Percentiles rank a stretch among this genome's conserved stretches.
Evolutionary conservation across 2,888 invertebrate genomes (phyloP).

Genomic region (Epicampocera succincta): DNA sequence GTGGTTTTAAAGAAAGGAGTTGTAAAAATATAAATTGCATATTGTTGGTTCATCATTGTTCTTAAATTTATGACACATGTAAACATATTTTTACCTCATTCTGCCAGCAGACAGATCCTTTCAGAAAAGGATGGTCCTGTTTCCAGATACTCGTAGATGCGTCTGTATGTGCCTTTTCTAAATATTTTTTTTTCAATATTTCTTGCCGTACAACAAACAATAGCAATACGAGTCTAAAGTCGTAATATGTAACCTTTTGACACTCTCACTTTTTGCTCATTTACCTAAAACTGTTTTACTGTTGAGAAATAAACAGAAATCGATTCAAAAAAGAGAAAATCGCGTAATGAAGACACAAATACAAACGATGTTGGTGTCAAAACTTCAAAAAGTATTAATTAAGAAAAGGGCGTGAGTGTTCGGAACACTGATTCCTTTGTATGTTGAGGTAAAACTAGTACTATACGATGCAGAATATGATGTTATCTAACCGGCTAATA

Average conservation of each 20-base stretch:
- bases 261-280: constrained; percentile 71
- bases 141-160: background rate
- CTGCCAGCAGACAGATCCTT: background rate
- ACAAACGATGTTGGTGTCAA: no score
- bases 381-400: no score
- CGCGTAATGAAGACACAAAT: no score
- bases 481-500: no score
- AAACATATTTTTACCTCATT: background rate
- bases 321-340: no score
- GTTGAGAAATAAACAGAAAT: background rate
- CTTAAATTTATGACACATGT: constrained; percentile 48
- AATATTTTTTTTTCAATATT: background rate
- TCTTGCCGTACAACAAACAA: constrained; percentile 14
- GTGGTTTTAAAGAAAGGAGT: constrained; percentile 56
- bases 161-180: constrained; percentile 3
- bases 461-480: no score
- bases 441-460: no score
- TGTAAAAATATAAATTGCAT: constrained; percentile 63
- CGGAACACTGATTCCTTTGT: no score
- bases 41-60: constrained; percentile 61
- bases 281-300: constrained; percentile 7
- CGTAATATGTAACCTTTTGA: constrained; percentile 64
- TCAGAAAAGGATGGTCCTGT: constrained; percentile 20
- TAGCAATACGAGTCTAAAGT: constrained; percentile 57
- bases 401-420: no score